These are phyloP conservation scores for Geopemphigus sp. DNA, from an alignment of 1,140 invertebrate species.

Conservation along the genomic window DNA sequence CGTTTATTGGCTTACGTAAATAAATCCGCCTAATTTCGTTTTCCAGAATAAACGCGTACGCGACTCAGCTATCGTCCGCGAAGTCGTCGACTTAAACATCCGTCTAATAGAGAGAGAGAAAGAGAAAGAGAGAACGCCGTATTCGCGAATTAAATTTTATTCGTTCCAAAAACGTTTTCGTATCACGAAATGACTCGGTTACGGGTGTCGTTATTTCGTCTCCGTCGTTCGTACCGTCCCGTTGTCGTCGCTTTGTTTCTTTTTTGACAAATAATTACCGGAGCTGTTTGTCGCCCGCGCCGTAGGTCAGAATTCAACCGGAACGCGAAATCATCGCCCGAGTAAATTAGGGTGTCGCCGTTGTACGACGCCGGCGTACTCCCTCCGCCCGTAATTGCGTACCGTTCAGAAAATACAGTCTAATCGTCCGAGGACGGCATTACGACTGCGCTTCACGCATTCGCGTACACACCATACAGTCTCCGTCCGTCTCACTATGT, in stretches of 20 bases:
- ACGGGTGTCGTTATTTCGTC: too few relatives aligned
- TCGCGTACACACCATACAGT: neutral
- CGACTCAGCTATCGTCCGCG: too few relatives aligned
- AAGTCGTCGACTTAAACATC: too few relatives aligned
- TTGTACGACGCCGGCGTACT: neutral
- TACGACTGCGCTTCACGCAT: neutral
- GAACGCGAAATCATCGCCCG: conserved; percentile 7
- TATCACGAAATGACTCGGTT: too few relatives aligned
- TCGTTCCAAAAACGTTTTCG: too few relatives aligned
- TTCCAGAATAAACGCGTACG: too few relatives aligned
- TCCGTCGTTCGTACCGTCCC: too few relatives aligned
- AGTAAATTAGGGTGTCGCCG: conserved; percentile 29
- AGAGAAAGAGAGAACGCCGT: too few relatives aligned
- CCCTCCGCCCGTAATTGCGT: neutral
- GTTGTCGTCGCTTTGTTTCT: conserved; percentile 18
- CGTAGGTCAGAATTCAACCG: conserved; percentile 25
- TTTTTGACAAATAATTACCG: conserved; percentile 2
- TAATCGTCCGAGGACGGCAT: neutral
- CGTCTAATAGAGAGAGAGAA: too few relatives aligned
- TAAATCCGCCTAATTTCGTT: neutral
- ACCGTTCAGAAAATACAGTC: neutral
- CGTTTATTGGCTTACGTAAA: conserved; percentile 7
- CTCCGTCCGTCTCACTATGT: neutral
- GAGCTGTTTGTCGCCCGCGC: neutral
- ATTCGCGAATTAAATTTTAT: too few relatives aligned